Conservation (phyloP, 2,797 vertebrate species). For the Lates japonicus region DNA sequence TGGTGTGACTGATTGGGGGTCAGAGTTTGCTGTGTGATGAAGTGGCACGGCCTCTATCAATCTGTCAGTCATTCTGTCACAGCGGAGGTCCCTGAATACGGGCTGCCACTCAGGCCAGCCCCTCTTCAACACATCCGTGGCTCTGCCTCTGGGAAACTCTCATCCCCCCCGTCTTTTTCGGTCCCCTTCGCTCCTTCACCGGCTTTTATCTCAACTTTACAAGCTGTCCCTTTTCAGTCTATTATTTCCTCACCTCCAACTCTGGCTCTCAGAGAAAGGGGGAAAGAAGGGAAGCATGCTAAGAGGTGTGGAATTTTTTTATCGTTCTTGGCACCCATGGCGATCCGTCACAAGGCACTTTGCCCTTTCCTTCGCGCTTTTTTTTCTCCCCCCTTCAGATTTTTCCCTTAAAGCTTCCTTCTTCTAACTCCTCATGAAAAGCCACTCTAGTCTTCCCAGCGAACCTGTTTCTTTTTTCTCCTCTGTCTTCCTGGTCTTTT, state of each 20-base stretch:
- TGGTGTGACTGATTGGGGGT: slow-evolving; percentile 85
- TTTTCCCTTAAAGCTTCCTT: slow-evolving; percentile 60
- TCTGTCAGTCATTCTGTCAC: slow-evolving; percentile 84
- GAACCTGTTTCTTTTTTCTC: slow-evolving; percentile 39
- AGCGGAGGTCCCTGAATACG: slow-evolving; percentile 80
- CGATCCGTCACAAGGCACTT: slow-evolving; percentile 78
- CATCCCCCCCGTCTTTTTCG: slow-evolving; percentile 66
- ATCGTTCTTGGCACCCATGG: slow-evolving; percentile 84
- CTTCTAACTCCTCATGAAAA: slow-evolving; percentile 52
- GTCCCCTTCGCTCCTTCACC: slow-evolving; percentile 66
- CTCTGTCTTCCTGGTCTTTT: slow-evolving; percentile 43
- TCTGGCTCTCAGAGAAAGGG: slow-evolving; percentile 56
- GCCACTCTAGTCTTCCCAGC: slow-evolving; percentile 47
- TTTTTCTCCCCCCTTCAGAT: slow-evolving; percentile 6
- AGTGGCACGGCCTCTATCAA: slow-evolving; percentile 83
- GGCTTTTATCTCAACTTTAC: slow-evolving; percentile 86
- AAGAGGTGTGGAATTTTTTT: slow-evolving; percentile 83
- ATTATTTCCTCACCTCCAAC: slow-evolving; percentile 82
- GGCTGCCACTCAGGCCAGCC: slow-evolving; percentile 75
- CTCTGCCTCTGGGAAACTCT: slow-evolving; percentile 80
- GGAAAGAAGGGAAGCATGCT: slow-evolving; percentile 63
- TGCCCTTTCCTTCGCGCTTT: slow-evolving; percentile 73
- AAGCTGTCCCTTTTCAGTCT: slow-evolving; percentile 82
- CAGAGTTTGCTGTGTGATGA: slow-evolving; percentile 83
- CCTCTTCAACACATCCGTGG: slow-evolving; percentile 66